phyloP scores from a whole-genome alignment of 2,888 invertebrate genomes.

The Deilephila elpenor region DNA sequence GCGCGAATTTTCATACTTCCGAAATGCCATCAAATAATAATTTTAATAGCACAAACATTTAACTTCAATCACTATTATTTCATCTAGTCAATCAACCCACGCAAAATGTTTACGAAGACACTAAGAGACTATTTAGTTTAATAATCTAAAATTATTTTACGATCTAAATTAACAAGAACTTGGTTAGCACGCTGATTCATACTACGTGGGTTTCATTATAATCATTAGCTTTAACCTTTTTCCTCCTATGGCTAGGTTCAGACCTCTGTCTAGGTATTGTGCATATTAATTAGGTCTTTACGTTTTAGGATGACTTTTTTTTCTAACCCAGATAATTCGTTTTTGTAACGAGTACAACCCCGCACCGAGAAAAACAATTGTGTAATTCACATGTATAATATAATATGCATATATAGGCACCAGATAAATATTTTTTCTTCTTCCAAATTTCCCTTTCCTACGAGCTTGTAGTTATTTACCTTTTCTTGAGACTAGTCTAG shows the following conservation, averaged over 20 bases:
- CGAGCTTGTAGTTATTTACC: no score
- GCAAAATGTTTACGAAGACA: neutral
- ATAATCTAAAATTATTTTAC: constrained; percentile 3
- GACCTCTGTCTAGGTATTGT: no score
- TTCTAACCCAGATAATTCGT: neutral
- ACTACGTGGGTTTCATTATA: neutral
- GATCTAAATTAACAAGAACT: constrained; percentile 1
- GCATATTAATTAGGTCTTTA: no score
- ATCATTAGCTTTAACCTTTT: neutral
- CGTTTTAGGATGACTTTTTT: no score
- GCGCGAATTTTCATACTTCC: neutral
- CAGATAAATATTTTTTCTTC: no score
- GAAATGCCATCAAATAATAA: neutral
- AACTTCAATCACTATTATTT: neutral
- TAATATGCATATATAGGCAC: no score
- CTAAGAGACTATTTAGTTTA: neutral
- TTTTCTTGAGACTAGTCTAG: no score
- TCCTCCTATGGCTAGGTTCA: neutral
- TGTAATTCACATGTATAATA: no score
- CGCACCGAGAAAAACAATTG: no score
- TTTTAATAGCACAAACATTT: neutral
- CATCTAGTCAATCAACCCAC: neutral
- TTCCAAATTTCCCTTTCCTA: no score
- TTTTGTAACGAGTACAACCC: neutral
- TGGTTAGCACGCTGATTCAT: neutral